These are phyloP conservation scores for Pollachius pollachius DNA, from an alignment of 2,113 vertebrate genomes.

Conservation along the genomic window DNA sequence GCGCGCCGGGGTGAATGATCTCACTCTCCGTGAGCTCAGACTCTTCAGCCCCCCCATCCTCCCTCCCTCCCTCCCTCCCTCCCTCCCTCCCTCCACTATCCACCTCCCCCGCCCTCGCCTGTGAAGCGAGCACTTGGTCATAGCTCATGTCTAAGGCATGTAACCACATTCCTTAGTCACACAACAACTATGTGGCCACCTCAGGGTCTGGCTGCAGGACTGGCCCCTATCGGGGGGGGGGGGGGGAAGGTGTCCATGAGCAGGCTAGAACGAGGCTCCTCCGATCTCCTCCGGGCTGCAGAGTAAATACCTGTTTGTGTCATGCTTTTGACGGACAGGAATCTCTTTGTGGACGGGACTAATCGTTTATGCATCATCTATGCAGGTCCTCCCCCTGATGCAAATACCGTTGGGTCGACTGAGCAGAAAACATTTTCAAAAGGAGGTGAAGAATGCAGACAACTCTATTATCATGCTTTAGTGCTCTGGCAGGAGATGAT, in stretches of 20 bases:
- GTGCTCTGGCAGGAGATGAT: no score
- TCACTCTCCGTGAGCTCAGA: conserved; percentile 70
- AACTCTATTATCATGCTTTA: no score
- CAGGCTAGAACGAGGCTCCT: no score
- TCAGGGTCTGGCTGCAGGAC: conserved; percentile 67
- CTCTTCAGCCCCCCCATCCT: conserved; percentile 26
- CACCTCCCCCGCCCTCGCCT: conserved; percentile 52
- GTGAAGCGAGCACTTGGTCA: conserved; percentile 77
- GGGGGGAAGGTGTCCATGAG: background rate
- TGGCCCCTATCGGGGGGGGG: conserved; percentile 40
- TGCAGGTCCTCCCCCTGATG: no score
- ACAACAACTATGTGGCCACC: conserved; percentile 83
- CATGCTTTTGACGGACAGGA: no score
- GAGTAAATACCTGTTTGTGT: no score
- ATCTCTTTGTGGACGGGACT: no score
- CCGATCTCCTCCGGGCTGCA: no score
- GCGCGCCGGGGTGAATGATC: conserved; percentile 74
- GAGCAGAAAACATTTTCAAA: no score
- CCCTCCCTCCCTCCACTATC: conserved; percentile 30
- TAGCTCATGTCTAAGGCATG: conserved; percentile 82
- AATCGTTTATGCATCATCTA: no score
- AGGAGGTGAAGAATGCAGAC: no score
- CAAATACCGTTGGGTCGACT: no score
- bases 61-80: conserved; percentile 33
- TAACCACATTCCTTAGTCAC: conserved; percentile 92